phyloP scores from a whole-genome alignment of 2,888 invertebrate species.

The Caenorhabditis japonica region DNA sequence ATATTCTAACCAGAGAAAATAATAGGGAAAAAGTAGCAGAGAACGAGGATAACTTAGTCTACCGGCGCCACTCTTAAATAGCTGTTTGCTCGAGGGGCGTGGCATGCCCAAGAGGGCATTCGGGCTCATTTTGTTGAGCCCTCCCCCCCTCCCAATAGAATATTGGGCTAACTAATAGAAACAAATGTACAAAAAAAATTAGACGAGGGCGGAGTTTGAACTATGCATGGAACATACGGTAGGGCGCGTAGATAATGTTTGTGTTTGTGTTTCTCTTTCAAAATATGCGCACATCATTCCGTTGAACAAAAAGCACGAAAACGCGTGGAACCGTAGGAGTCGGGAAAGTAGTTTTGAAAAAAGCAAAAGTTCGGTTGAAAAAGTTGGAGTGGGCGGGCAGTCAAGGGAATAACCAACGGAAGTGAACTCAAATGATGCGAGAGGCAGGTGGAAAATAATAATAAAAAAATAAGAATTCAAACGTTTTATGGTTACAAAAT shows the following conservation, averaged over 20 bases:
- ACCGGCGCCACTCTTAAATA: conserved; percentile 20
- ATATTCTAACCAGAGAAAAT: no score
- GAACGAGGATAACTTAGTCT: conserved; percentile 3
- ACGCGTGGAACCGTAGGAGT: neutral
- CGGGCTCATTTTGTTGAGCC: conserved; percentile 33
- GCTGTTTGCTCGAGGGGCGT: conserved; percentile 21
- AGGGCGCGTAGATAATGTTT: conserved; percentile 33
- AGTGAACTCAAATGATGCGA: no score
- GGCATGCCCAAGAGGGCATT: conserved; percentile 33
- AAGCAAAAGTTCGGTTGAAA: neutral
- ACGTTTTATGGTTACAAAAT: no score
- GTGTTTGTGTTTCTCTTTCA: neutral
- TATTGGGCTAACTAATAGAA: conserved; percentile 24
- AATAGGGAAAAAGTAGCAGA: neutral
- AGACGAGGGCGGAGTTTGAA: conserved; percentile 33
- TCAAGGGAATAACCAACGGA: no score
- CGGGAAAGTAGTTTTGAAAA: neutral
- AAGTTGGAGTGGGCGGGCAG: no score
- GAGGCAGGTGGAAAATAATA: no score
- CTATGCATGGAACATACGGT: no score
- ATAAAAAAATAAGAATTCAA: no score
- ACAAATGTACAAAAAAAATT: conserved; percentile 3
- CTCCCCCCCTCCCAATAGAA: conserved; percentile 14
- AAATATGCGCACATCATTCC: conserved; percentile 2
- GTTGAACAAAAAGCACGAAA: conserved; percentile 24